Evolutionary conservation across 2,888 invertebrate genomes (phyloP).

Genomic region (Xylocampa areola): DNA sequence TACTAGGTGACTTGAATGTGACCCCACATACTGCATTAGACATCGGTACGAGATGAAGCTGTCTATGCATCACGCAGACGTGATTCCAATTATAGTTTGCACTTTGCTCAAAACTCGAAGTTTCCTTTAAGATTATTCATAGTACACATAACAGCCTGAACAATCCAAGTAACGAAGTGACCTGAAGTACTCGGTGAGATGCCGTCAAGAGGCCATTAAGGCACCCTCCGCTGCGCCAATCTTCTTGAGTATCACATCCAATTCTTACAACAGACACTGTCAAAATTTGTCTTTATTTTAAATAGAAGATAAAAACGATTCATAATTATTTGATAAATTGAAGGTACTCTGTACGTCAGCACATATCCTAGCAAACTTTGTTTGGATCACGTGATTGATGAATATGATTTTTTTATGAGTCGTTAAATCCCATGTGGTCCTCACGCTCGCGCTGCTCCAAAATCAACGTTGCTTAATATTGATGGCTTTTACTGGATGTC

Average conservation of each 20-base stretch:
- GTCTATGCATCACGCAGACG: conserved; percentile 34
- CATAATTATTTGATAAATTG: conserved; percentile 61
- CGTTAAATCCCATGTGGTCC: conserved; percentile 59
- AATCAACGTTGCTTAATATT: conserved; percentile 59
- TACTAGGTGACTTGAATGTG: conserved; percentile 11
- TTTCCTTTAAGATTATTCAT: conserved; percentile 79
- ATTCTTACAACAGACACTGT: conserved; percentile 74
- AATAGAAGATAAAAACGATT: conserved; percentile 54
- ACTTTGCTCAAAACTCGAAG: conserved; percentile 61
- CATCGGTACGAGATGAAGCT: conserved; percentile 40
- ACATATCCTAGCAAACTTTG: conserved; percentile 57
- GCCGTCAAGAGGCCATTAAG: conserved; percentile 87
- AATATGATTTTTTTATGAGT: conserved; percentile 64
- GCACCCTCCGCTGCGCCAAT: conserved; percentile 84
- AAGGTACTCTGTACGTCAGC: conserved; percentile 56
- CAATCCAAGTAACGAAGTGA: conserved; percentile 88
- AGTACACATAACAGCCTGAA: conserved; percentile 79
- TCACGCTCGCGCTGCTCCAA: conserved; percentile 42
- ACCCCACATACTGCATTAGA: conserved; percentile 27
- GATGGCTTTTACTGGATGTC: conserved; percentile 46
- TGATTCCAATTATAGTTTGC: conserved; percentile 65
- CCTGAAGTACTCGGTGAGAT: conserved; percentile 83
- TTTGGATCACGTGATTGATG: conserved; percentile 62
- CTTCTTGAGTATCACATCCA: conserved; percentile 85
- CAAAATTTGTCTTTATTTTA: conserved; percentile 68